Evolutionary conservation across 2,888 invertebrate genomes (phyloP), one percentile per base, ranked within the genome.

Genomic region (Ophion ventricosus): DNA sequence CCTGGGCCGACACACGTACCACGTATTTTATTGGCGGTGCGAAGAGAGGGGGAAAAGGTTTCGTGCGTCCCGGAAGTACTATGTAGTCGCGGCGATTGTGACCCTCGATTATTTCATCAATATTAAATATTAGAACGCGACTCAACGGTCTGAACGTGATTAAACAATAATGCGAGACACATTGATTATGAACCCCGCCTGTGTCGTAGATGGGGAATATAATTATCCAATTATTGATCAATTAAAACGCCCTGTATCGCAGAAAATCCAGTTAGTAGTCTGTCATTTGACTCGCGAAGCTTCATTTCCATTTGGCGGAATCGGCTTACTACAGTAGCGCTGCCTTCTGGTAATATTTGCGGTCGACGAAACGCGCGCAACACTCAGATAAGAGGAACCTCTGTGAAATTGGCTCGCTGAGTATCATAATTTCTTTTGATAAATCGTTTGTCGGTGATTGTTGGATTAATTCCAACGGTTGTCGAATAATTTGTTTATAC

Each of bases 11-110:
- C 70, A 26, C 43, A n/a, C 49, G 66, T 43, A 8, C 17, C 40
- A 17, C 40, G n/a, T 40, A n/a, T 40, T 20, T 40, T 5, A 11
- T 25, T 14, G 35, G 23, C 20, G 10, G 25, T 0, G 35, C 17
- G 23, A 0, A 26, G 74, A 26, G 25, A 54, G 29, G 75, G 54
- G 75, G 54, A 26, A 54, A 64, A 29, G 29, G 73, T 35, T 26
- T 26, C 4, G 57, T 40, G 73, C 73, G 73, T 75, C 54, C 64
- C 75, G 75, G 75, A 75, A 64, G 59, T 63, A 49, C 10, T 49
- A 11, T 17, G 49, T 49, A 14, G 43, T 2, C 1, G 11, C 49
- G 3, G 17, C 49, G 14, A 14, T 49, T 49, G 17, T 49, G 14
- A 14, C 14, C 4, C 14, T 49, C 4, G 4, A 4, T 49, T 49